Evolutionary conservation across 2,888 invertebrate genomes (phyloP).

Genomic region (Harpalus rufipes): DNA sequence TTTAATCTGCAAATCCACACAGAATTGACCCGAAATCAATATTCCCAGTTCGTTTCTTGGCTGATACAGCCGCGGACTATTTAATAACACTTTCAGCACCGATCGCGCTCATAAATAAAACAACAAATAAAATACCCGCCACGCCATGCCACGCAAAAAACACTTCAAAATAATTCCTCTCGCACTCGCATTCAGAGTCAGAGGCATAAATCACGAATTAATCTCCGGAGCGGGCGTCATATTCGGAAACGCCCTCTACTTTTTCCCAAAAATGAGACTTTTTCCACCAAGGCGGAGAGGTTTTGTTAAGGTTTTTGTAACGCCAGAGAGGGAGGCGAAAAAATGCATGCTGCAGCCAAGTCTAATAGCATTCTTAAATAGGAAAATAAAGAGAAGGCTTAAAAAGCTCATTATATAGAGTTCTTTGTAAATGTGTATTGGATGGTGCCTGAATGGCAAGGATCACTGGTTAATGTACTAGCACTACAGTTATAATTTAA

Average conservation of each 20-base stretch:
- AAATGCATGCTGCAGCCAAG: background rate
- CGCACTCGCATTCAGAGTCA: slow-evolving; percentile 56
- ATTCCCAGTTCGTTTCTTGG: slow-evolving; percentile 19
- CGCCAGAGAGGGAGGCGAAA: background rate
- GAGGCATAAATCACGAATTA: slow-evolving; percentile 58
- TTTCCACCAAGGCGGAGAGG: background rate
- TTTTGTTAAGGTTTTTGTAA: slow-evolving; percentile 32
- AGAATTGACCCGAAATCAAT: slow-evolving; percentile 21
- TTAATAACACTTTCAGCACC: slow-evolving; percentile 47
- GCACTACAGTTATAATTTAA: too few species aligned
- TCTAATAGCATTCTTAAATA: slow-evolving; percentile 5
- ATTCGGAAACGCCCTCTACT: slow-evolving; percentile 39
- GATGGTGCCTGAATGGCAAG: too few species aligned
- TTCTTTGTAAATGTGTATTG: too few species aligned
- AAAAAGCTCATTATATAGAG: background rate
- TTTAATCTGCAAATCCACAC: slow-evolving; percentile 28
- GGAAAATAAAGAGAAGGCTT: background rate
- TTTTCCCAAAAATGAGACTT: slow-evolving; percentile 37
- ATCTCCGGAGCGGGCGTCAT: slow-evolving; percentile 46
- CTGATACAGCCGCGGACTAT: slow-evolving; percentile 19
- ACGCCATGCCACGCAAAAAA: slow-evolving; percentile 32
- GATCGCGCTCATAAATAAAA: slow-evolving; percentile 49
- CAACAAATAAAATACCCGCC: slow-evolving; percentile 45
- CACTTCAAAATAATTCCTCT: slow-evolving; percentile 45
- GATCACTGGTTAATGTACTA: too few species aligned